A percentile compares a stretch with the other conserved stretches of the same genome.
Conservation (phyloP, 1,140 invertebrate species). For the Diachasma alloeum region DNA sequence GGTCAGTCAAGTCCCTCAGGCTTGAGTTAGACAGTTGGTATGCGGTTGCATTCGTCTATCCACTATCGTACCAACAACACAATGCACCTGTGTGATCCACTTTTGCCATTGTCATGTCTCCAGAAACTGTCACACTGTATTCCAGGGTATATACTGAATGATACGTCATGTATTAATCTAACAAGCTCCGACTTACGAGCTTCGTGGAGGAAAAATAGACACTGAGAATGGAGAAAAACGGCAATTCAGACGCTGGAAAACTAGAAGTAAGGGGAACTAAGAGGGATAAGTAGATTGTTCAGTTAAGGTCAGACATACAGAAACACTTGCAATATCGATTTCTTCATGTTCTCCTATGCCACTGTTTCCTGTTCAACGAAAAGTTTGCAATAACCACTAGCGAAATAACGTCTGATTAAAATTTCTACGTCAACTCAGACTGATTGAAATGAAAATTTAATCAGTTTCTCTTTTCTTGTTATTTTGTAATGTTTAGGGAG, state of each 20-base stretch:
- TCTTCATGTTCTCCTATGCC: background rate
- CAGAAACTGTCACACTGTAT: background rate
- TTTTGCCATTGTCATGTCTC: background rate
- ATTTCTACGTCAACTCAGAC: background rate
- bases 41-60: background rate
- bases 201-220: too few species aligned
- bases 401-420: constrained; percentile 3
- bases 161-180: background rate
- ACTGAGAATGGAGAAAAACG: background rate
- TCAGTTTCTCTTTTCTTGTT: background rate
- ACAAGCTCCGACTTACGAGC: background rate
- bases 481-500: background rate
- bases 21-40: background rate
- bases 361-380: background rate
- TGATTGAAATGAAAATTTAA: background rate
- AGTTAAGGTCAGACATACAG: background rate
- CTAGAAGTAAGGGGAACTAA: too few species aligned
- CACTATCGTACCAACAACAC: background rate
- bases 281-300: background rate
- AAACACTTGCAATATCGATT: constrained; percentile 6
- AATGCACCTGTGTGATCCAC: background rate
- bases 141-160: background rate
- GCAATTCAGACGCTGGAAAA: too few species aligned
- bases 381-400: background rate
- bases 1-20: background rate